phyloP scores from a whole-genome alignment of 2,888 invertebrate genomes.

The Diachrysia chrysitis region DNA sequence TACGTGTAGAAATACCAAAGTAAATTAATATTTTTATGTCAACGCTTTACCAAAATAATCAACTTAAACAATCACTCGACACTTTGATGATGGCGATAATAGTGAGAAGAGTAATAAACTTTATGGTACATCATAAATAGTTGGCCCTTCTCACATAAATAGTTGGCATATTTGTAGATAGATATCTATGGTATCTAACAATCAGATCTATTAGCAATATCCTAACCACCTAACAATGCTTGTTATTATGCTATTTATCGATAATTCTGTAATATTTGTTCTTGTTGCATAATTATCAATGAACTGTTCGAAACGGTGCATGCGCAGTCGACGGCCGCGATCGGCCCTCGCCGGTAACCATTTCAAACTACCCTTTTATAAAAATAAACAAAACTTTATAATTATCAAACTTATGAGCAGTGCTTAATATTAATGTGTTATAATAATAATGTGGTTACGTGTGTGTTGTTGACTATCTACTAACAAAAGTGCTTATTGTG shows the following conservation, averaged over 20 bases:
- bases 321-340: slow-evolving; percentile 71
- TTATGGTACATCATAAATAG: too few species aligned
- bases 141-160: too few species aligned
- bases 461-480: slow-evolving; percentile 28
- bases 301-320: slow-evolving; percentile 65
- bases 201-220: slow-evolving; percentile 49
- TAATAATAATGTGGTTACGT: slow-evolving; percentile 32
- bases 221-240: slow-evolving; percentile 55
- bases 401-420: slow-evolving; percentile 16
- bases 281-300: slow-evolving; percentile 78
- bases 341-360: slow-evolving; percentile 71
- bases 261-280: slow-evolving; percentile 76
- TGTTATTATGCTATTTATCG: slow-evolving; percentile 69
- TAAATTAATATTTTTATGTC: too few species aligned
- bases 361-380: slow-evolving; percentile 48
- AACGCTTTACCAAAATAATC: background rate
- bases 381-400: slow-evolving; percentile 26
- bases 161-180: background rate
- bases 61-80: slow-evolving; percentile 49
- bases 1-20: too few species aligned
- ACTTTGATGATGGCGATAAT: too few species aligned
- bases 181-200: slow-evolving; percentile 27
- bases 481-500: slow-evolving; percentile 54
- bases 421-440: slow-evolving; percentile 20
- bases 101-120: too few species aligned